Conservation (phyloP, 2,113 vertebrate genomes). For the Sebastes fasciatus region DNA sequence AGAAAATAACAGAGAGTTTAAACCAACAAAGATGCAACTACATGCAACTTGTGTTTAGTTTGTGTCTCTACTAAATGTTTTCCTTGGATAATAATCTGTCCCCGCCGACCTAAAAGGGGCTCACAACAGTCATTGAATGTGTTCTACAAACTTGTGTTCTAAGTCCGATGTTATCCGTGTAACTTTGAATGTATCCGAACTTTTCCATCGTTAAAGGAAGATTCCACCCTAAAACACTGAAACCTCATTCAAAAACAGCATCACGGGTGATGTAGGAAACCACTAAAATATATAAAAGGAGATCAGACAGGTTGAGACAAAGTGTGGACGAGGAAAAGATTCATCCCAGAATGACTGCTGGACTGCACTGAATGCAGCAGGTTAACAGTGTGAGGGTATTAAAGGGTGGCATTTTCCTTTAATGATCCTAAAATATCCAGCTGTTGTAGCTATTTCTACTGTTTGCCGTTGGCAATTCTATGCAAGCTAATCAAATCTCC, state of each 20-base stretch:
- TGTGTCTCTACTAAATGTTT: too few relatives aligned
- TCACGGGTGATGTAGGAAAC: not conserved
- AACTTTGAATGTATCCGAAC: constrained; percentile 9
- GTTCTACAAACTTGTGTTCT: not conserved
- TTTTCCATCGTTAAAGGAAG: constrained; percentile 15
- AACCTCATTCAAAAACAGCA: not conserved
- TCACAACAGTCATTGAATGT: not conserved
- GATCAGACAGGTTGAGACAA: not conserved
- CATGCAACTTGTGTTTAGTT: not conserved
- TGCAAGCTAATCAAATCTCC: constrained; percentile 39
- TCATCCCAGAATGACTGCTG: not conserved
- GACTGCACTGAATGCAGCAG: not conserved
- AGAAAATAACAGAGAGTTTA: not conserved
- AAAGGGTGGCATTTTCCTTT: constrained; percentile 26
- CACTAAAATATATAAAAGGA: not conserved
- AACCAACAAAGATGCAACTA: not conserved
- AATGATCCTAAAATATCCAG: not conserved
- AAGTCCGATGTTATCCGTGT: constrained; percentile 1
- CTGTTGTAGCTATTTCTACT: not conserved
- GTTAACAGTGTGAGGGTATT: not conserved
- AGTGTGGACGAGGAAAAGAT: not conserved
- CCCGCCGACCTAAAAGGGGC: not conserved
- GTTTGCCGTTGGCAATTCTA: constrained; percentile 29
- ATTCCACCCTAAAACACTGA: not conserved
- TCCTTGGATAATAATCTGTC: not conserved